Conservation (phyloP, 2,113 vertebrate species). For the Coptodon rendalli region DNA sequence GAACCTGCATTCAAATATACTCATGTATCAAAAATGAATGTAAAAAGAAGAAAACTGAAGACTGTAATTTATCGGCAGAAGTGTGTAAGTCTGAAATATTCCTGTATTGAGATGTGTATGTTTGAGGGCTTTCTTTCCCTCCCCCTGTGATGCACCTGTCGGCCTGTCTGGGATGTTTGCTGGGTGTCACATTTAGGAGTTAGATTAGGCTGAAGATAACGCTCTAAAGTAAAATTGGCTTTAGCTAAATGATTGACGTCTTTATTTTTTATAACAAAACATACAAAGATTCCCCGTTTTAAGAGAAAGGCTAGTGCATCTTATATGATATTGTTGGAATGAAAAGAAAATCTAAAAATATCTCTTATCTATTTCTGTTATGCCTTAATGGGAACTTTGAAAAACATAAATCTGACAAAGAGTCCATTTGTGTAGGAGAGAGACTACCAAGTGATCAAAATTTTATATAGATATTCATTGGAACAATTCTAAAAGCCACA, state of each 20-base stretch:
- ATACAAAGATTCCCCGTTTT: not conserved
- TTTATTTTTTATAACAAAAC: not conserved
- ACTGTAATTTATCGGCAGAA: not conserved
- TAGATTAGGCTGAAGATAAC: not conserved
- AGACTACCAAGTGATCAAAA: not conserved
- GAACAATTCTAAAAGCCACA: conserved; percentile 1
- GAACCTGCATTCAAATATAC: not conserved
- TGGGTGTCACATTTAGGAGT: not conserved
- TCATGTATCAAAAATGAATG: not conserved
- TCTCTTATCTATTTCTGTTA: not conserved
- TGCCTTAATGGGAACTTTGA: not conserved
- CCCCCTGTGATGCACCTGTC: not conserved
- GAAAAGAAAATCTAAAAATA: not conserved
- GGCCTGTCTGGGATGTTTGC: not conserved
- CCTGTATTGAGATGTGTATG: not conserved
- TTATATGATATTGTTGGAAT: not conserved
- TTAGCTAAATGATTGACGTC: not conserved
- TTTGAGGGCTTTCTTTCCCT: not conserved
- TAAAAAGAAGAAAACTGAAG: not conserved
- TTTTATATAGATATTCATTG: not conserved
- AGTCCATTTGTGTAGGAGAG: not conserved
- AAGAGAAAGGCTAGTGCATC: not conserved
- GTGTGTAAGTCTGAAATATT: not conserved
- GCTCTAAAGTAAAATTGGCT: not conserved
- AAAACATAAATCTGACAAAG: not conserved